Percentiles rank a stretch among this genome's conserved stretches.
Evolutionary conservation across 64 coral and sea anemone genomes (phyloP).

Genomic region (Trachythela sp.): DNA sequence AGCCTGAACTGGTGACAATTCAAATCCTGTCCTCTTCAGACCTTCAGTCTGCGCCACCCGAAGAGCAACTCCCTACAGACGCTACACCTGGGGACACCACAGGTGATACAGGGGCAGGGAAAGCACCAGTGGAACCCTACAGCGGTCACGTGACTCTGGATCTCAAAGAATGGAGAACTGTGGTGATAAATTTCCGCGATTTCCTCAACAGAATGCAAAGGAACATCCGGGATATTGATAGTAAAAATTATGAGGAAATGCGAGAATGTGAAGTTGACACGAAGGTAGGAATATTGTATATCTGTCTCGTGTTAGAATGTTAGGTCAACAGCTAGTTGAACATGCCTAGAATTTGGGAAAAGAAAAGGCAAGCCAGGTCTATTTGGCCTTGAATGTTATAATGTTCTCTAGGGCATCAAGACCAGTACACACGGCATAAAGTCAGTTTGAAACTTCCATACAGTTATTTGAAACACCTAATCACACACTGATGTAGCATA

Average conservation of each 20-base stretch:
- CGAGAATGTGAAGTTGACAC: background rate
- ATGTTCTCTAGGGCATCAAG: no score
- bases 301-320: no score
- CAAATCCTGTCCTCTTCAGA: background rate
- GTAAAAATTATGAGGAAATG: background rate
- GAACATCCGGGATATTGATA: constrained; percentile 13
- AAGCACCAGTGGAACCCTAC: background rate
- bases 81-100: background rate
- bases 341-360: no score
- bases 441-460: no score
- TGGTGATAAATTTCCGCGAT: background rate
- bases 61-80: background rate
- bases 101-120: background rate
- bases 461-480: no score
- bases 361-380: no score
- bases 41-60: background rate
- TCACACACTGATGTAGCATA: no score
- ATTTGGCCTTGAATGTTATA: no score
- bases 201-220: background rate
- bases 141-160: background rate
- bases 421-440: no score
- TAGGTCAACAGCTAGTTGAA: no score
- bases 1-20: background rate
- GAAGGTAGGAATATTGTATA: background rate
- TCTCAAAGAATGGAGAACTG: background rate